Conservation (phyloP, 2,888 invertebrate genomes). For the Leptinotarsa rubiginosa region DNA sequence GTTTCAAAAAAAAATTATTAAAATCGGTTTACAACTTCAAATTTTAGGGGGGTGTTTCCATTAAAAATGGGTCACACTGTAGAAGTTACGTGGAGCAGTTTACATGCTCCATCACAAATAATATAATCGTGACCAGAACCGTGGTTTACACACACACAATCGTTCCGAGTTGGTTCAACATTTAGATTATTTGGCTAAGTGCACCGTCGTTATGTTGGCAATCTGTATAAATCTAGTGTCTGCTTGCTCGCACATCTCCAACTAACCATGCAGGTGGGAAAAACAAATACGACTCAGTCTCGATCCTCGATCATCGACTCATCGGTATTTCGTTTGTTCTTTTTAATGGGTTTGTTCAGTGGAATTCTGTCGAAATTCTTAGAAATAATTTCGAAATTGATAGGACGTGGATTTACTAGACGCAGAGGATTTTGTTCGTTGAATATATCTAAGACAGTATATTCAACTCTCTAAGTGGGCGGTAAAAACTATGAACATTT, state of each 20-base stretch:
- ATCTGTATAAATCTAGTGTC: constrained; percentile 50
- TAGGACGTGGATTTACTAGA: background rate
- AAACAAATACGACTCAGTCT: constrained; percentile 47
- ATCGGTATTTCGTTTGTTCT: constrained; percentile 30
- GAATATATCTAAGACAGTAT: too few species aligned
- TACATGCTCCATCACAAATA: constrained; percentile 42
- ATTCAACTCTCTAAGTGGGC: too few species aligned
- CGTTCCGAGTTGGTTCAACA: constrained; percentile 45
- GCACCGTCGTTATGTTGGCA: constrained; percentile 48
- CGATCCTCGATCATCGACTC: constrained; percentile 26
- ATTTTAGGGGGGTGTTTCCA: too few species aligned
- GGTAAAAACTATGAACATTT: too few species aligned
- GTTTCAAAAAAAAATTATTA: too few species aligned
- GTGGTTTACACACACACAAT: constrained; percentile 44
- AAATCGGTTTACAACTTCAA: too few species aligned
- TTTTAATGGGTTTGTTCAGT: constrained; percentile 33
- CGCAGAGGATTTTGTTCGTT: background rate
- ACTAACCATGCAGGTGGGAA: constrained; percentile 47
- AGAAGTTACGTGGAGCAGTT: constrained; percentile 33
- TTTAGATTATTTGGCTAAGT: constrained; percentile 53
- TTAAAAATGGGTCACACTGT: too few species aligned
- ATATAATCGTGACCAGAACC: constrained; percentile 49
- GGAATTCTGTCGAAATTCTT: constrained; percentile 32
- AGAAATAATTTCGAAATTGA: constrained; percentile 32
- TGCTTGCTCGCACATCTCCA: constrained; percentile 32